A percentile compares a stretch with the other conserved stretches of the same genome.
Conservation (phyloP, 2,797 vertebrate species). For the Linurgus olivaceus region DNA sequence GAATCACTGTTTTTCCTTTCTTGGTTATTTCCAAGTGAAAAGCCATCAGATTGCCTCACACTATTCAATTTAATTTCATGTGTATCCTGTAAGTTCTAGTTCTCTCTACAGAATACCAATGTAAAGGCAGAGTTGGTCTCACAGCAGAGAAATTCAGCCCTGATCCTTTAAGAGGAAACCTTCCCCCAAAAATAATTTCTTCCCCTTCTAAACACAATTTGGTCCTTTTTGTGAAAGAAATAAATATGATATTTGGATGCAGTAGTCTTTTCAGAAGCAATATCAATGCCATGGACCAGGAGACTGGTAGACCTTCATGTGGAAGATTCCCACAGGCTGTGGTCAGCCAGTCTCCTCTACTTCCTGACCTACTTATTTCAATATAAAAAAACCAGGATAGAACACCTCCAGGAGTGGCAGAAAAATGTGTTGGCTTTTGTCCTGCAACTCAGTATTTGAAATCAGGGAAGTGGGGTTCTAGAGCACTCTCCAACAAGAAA, state of each 20-base stretch:
- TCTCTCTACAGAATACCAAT: not conserved
- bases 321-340: not conserved
- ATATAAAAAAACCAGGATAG: not conserved
- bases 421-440: not conserved
- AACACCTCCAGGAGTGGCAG: not conserved
- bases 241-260: not conserved
- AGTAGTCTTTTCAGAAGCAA: not conserved
- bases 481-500: not conserved
- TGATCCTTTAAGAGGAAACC: not conserved
- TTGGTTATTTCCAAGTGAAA: not conserved
- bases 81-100: not conserved
- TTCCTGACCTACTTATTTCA: not conserved
- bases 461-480: not conserved
- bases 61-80: not conserved
- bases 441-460: not conserved
- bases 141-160: not conserved
- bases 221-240: not conserved
- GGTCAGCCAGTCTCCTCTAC: not conserved
- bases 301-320: not conserved
- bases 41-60: not conserved
- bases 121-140: not conserved
- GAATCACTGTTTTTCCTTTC: not conserved
- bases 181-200: accelerated
- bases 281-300: not conserved
- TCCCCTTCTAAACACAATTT: not conserved